Evolutionary conservation across 2,797 vertebrate species (phyloP), one percentile per base, ranked within the genome.

Genomic region (Poeciliopsis gracilis): DNA sequence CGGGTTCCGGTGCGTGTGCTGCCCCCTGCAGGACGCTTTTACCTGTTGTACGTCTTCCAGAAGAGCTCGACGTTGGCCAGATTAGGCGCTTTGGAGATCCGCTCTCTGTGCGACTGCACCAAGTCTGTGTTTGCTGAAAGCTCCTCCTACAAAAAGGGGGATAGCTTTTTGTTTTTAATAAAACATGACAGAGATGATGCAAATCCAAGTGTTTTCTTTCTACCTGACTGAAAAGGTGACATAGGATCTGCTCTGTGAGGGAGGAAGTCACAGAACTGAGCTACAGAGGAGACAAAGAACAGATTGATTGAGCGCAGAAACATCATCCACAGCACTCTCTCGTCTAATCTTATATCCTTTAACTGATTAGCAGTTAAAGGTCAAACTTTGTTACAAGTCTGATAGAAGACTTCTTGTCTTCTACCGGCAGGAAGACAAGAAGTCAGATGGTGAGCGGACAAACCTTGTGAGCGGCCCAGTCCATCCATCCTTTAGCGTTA

Each of bases 401-500:
- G 30, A 33, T 1, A 33, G 30, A 2, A 33, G 30, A 33, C 30
- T 33, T 33, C 30, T 33, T 33, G 30, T 33, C 30, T 33, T 82
- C 25, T 53, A 72, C 25, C 66, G 18, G 28, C 18, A 45, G 10
- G 11, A 20, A 46, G 23, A 0, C 18, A 45, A 5, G 13, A 4
- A 38, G 28, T 69, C 63, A 71, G 74, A 80, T 45, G 28, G 43
- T 45, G 23, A 73, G 6, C 41, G 5, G 51, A 74, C 20, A 57
- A 80, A 97, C 97, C 96, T 97, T 98, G 83, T 98, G 97, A 73
- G 97, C 97, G 2, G 97, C 97, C 97, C 97, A 98, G 85, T 98
- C 97, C 84, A 98, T 97, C 97, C 97, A 98, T 33, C 97, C 97
- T 76, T 97, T 95, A 82, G 96, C 96, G 66, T 97, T 96, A 28